A percentile compares a stretch with the other conserved stretches of the same genome.
Evolutionary conservation across 2,888 invertebrate genomes (phyloP).

Genomic region (Stenoptilia bipunctidactyla): DNA sequence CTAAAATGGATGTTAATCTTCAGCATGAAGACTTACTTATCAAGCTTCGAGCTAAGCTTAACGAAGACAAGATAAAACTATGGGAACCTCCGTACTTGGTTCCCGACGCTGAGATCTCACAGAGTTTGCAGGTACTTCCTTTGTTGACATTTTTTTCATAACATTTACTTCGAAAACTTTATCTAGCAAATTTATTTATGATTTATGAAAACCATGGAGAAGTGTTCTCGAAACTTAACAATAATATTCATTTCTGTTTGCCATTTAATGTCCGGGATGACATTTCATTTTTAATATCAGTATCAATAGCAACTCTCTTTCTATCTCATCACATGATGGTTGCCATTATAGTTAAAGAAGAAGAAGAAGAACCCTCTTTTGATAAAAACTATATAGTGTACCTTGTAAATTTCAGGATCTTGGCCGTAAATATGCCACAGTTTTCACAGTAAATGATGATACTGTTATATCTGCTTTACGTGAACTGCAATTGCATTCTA

Average conservation of each 20-base stretch:
- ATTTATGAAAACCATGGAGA: slow-evolving; percentile 3
- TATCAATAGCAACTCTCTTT: too few species aligned
- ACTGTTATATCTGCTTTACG: slow-evolving; percentile 67
- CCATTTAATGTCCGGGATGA: too few species aligned
- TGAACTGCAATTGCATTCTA: slow-evolving; percentile 76
- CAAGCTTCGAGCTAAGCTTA: slow-evolving; percentile 76
- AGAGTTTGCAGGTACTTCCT: slow-evolving; percentile 53
- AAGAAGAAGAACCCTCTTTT: too few species aligned
- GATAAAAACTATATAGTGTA: too few species aligned
- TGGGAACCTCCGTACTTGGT: slow-evolving; percentile 81
- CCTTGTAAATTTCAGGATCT: slow-evolving; percentile 70
- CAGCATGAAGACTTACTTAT: slow-evolving; percentile 74
- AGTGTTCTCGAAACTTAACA: not conserved
- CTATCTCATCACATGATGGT: too few species aligned
- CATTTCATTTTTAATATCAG: too few species aligned
- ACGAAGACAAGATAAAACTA: slow-evolving; percentile 77
- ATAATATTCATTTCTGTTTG: slow-evolving; percentile 4
- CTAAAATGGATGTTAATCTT: slow-evolving; percentile 41
- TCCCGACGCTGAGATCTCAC: slow-evolving; percentile 33
- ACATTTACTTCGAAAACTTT: slow-evolving; percentile 3
- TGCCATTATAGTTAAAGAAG: too few species aligned
- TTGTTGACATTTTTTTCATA: not conserved
- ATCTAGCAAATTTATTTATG: not conserved
- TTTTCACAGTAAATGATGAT: slow-evolving; percentile 62
- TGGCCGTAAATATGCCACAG: slow-evolving; percentile 69